Evolutionary conservation across 1,140 invertebrate genomes (phyloP), one percentile per base, ranked within the genome.

Genomic region (Drosophila orosa): DNA sequence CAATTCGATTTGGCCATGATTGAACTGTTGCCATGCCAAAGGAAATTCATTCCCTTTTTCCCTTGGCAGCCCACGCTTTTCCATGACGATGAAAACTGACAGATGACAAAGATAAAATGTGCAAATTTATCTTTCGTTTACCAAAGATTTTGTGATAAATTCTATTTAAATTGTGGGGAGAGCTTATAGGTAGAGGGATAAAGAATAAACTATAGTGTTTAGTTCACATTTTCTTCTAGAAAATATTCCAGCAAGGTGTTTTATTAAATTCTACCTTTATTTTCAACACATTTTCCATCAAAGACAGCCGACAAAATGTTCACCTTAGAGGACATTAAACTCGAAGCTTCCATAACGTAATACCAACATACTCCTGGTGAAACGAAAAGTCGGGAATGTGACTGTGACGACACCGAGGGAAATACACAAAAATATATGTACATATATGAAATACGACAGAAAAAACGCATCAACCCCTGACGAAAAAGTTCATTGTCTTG

Each of bases 401-500:
- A 55, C 7, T 56, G 31, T 71, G 67, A 71, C 67, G 67, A 71
- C 67, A 71, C 7, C 35, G 7, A n/a, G 33, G 65, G 42, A n/a
- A 50, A 50, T 42, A 65, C 66, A 39, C 44, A 35, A 58, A 63
- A 17, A 33, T 31, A 24, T 24, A 69, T 57, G 19, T 17, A 33
- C 25, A 24, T 24, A 69, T 57, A 24, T 37, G 39, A 69, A 31
- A 58, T 39, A 33, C 40, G n/a, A 66, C 13, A 13, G 42, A 29
- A 37, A 48, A 50, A 75, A 76, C 61, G 73, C 72, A 76, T 67
- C 73, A 76, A 76, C 73, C 73, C 59, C 57, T 78, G 75, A 78
- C 75, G 74, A 83, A 82, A 82, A 56, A 61, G 74, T 83, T 82
- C 74, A 82, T 78, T 83, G 80, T 78, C 80, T 82, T 61, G 44